A percentile compares a stretch with the other conserved stretches of the same genome.
Conservation (phyloP, 2,797 vertebrate species). For the Leuciscus waleckii region DNA sequence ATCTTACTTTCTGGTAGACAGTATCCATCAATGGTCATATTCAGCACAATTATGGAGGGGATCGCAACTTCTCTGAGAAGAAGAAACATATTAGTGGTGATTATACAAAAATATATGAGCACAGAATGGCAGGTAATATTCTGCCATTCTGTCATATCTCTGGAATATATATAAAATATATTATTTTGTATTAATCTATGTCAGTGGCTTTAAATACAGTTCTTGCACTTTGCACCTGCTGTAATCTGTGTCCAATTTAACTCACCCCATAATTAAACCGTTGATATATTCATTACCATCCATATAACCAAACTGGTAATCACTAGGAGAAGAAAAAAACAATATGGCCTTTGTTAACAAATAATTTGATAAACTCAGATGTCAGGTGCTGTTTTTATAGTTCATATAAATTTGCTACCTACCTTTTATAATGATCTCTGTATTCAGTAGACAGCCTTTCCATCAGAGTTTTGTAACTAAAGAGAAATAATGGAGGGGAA, state of each 20-base stretch:
- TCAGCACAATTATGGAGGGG: conserved; percentile 88
- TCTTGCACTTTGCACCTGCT: background rate
- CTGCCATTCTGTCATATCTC: too few species aligned
- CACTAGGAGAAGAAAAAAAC: conserved; percentile 69
- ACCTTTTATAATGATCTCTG: conserved; percentile 87
- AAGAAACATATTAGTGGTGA: background rate
- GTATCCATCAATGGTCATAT: conserved; percentile 93
- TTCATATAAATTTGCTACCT: conserved; percentile 8
- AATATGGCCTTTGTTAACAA: background rate
- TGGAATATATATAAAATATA: background rate
- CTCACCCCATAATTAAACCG: conserved; percentile 92
- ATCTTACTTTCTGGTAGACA: conserved; percentile 82
- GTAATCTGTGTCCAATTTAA: background rate
- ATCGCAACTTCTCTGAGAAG: conserved; percentile 81
- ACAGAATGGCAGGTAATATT: background rate
- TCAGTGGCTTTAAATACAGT: background rate
- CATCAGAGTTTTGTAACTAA: conserved; percentile 85
- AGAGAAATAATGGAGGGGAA: background rate
- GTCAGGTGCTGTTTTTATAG: background rate
- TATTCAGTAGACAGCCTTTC: conserved; percentile 86
- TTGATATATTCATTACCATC: conserved; percentile 88
- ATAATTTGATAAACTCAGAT: background rate
- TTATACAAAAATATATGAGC: background rate
- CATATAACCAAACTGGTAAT: conserved; percentile 93
- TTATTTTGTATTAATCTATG: background rate